Conservation (phyloP, 1,140 invertebrate genomes). For the Goniozus legneri region DNA sequence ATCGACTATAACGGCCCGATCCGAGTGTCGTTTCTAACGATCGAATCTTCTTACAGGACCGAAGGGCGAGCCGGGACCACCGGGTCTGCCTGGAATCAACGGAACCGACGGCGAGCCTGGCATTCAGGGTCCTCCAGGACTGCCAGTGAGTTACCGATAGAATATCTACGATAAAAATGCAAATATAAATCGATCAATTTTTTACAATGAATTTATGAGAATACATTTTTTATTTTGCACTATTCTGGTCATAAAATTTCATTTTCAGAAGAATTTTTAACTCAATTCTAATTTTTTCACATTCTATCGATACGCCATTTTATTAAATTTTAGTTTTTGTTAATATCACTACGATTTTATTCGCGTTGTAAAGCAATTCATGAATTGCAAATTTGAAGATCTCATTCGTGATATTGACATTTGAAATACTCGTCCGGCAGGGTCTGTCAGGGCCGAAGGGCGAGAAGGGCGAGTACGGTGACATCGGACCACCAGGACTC, state of each 20-base stretch:
- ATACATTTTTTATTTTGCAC: not conserved
- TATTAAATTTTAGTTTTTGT: no score
- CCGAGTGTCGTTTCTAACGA: not conserved
- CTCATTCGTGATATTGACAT: no score
- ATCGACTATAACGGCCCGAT: not conserved
- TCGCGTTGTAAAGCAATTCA: no score
- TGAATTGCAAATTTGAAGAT: no score
- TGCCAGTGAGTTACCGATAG: conserved; percentile 58
- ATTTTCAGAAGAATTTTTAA: no score
- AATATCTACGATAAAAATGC: no score
- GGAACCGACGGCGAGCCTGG: conserved; percentile 63
- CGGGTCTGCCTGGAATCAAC: conserved; percentile 59
- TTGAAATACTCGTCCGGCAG: no score
- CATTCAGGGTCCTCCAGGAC: conserved; percentile 66
- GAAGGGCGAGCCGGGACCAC: conserved; percentile 57
- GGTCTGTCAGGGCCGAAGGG: conserved; percentile 81
- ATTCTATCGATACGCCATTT: no score
- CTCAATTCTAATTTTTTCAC: no score
- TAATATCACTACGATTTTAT: no score
- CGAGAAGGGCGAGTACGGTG: conserved; percentile 85
- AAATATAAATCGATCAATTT: no score
- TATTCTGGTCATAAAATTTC: not conserved
- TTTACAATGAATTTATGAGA: no score
- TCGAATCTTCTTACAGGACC: conserved; percentile 44
- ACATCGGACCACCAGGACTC: conserved; percentile 84